Evolutionary conservation across 2,113 vertebrate species (phyloP), one percentile per base, ranked within the genome.

Genomic region (Strix uralensis): DNA sequence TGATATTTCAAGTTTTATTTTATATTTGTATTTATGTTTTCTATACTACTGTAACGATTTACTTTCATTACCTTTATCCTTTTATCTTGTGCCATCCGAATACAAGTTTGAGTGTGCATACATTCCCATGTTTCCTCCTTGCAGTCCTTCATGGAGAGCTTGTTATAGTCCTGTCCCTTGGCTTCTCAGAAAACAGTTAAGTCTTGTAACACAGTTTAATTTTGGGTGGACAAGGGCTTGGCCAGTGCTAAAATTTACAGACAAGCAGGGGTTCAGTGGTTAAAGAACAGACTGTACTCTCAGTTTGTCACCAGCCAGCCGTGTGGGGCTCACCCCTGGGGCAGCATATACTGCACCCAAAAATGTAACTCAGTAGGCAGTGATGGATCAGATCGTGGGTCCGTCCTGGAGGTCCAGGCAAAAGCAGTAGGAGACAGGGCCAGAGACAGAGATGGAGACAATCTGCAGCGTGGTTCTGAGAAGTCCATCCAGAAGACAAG

Each of bases 381-480:
- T 14, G 59, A 40, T 44, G 36, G 27, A 19, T 65, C 52, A 52
- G 20, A 55, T 38, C 34, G 25, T 69, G 40, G 10, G 13, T 36
- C n/a, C 20, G 11, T 55, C 5, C 3, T 32, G 38, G 20, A 54
- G 27, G 9, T 82, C 46, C 29, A 49, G 34, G 17, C 74, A 92
- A 62, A 82, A 90, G 13, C 79, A 85, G 16, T 5, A 73, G 67
- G 42, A 73, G 36, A 73, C 17, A 27, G 27, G 15, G 11, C 30
- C 59, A 40, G 69, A 73, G 63, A 13, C 0, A 2, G 46, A 65
- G 25, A 13, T 46, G 38, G 32, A 87, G 46, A 34, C 27, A 54
- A 51, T 26, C 13, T 38, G 8, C 17, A 69, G 1, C 0, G 0
- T 11, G 16, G 15, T 4, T 32, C n/a, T 72, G 66, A 86, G 52